Percentiles rank a stretch among this genome's conserved stretches.
Evolutionary conservation across 2,113 vertebrate species (phyloP).

Genomic region (Scatophagus argus): DNA sequence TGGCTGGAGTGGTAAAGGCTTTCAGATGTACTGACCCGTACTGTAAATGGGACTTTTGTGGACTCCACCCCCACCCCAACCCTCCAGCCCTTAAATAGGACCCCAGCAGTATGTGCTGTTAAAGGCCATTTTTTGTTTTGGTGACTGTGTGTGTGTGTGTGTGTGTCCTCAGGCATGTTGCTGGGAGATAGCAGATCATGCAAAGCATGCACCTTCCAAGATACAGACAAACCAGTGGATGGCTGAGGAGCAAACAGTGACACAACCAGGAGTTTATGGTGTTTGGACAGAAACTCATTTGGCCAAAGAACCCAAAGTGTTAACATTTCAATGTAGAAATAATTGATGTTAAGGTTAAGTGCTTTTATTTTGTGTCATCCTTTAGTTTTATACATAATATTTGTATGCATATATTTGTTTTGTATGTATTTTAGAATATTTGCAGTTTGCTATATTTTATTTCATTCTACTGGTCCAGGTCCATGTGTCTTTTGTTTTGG

Average conservation of each 20-base stretch:
- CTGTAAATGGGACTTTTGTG: constrained; percentile 84
- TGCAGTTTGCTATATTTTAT: neutral
- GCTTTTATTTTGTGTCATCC: neutral
- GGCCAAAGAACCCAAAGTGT: constrained; percentile 1
- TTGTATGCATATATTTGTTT: no score
- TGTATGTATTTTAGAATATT: constrained; percentile 5
- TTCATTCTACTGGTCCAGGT: neutral
- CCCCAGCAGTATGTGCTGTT: constrained; percentile 72
- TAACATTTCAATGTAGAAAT: neutral
- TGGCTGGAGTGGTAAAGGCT: constrained; percentile 83
- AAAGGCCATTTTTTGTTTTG: constrained; percentile 68
- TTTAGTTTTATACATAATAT: neutral
- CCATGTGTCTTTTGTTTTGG: neutral
- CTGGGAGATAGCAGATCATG: constrained; percentile 70
- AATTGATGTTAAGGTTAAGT: neutral
- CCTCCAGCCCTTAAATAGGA: constrained; percentile 69
- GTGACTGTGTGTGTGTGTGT: constrained; percentile 35
- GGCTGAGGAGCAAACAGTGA: constrained; percentile 25
- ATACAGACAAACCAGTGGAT: constrained; percentile 35
- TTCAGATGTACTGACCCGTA: constrained; percentile 86
- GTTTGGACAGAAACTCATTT: constrained; percentile 13
- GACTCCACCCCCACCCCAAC: constrained; percentile 40
- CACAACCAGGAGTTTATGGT: neutral
- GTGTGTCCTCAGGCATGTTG: constrained; percentile 69
- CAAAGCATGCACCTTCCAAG: constrained; percentile 60